A percentile compares a stretch with the other conserved stretches of the same genome.
Evolutionary conservation across 2,888 invertebrate genomes (phyloP).

Genomic region (Agrenia bidenticulata): DNA sequence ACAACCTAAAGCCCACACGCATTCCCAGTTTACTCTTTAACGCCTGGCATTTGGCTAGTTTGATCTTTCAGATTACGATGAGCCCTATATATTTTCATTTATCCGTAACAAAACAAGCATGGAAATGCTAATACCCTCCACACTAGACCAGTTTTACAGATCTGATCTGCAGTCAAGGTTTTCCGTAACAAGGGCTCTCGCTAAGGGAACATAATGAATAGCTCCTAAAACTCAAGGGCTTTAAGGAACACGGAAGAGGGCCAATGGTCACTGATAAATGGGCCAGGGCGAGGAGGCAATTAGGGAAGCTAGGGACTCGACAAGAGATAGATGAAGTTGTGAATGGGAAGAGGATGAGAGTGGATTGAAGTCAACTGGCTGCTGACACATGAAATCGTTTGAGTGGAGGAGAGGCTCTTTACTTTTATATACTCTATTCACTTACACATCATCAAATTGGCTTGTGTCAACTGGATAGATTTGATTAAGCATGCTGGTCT

Average conservation of each 20-base stretch:
- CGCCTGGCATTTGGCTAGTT: slow-evolving; percentile 20
- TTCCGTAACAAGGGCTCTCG: not conserved
- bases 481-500: slow-evolving; percentile 3
- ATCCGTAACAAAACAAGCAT: slow-evolving; percentile 16
- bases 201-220: no score
- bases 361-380: slow-evolving; percentile 24
- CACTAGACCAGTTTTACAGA: not conserved
- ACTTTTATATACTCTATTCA: no score
- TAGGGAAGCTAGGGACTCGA: slow-evolving; percentile 28
- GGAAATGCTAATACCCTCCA: no score
- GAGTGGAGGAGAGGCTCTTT: not conserved
- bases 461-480: no score
- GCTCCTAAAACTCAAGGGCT: no score
- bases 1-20: slow-evolving; percentile 47
- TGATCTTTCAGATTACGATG: not conserved
- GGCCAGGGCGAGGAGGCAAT: slow-evolving; percentile 22
- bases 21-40: slow-evolving; percentile 30
- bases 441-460: no score
- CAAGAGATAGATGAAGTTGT: slow-evolving; percentile 30
- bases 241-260: not conserved
- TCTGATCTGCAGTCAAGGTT: not conserved
- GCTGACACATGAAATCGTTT: slow-evolving; percentile 11
- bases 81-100: slow-evolving; percentile 3
- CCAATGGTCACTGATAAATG: slow-evolving; percentile 12
- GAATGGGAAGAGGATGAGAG: slow-evolving; percentile 14